A percentile compares a stretch with the other conserved stretches of the same genome.
Evolutionary conservation across 2,797 vertebrate genomes (phyloP).

Genomic region (Melanotaenia parkinsoni): DNA sequence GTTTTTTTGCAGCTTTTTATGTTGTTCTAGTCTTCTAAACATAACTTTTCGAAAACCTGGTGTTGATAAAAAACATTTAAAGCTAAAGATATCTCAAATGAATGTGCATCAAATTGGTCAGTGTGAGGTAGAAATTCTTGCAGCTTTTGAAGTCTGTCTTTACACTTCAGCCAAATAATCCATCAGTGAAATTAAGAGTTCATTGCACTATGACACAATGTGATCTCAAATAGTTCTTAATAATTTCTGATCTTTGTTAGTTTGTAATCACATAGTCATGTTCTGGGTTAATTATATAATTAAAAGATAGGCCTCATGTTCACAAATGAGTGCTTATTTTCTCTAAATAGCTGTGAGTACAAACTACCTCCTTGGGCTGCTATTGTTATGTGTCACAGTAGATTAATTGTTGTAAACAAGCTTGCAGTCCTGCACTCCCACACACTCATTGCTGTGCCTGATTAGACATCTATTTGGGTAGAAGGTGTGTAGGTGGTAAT

Average conservation of each 20-base stretch:
- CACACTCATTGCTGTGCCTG: constrained; percentile 1
- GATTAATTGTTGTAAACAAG: constrained; percentile 4
- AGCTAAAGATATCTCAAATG: not conserved
- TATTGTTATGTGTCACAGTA: not conserved
- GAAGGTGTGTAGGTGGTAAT: not conserved
- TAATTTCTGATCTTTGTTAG: not conserved
- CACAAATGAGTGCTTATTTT: not conserved
- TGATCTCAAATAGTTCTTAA: not conserved
- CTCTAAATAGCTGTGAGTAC: not conserved
- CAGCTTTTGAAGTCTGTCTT: too few relatives aligned
- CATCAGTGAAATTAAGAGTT: too few relatives aligned
- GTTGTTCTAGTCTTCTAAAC: not conserved
- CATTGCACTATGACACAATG: not conserved
- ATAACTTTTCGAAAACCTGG: not conserved
- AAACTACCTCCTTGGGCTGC: not conserved
- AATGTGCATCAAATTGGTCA: not conserved
- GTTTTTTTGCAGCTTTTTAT: not conserved
- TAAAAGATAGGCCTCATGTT: not conserved
- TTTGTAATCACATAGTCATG: not conserved
- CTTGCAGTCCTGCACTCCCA: not conserved
- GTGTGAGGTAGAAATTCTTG: not conserved
- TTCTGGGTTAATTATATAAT: not conserved
- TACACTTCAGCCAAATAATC: too few relatives aligned
- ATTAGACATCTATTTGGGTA: not conserved
- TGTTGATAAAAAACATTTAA: not conserved